These are phyloP conservation scores for Dissostichus mawsoni DNA, from an alignment of 2,113 vertebrate species.

Conservation along the genomic window DNA sequence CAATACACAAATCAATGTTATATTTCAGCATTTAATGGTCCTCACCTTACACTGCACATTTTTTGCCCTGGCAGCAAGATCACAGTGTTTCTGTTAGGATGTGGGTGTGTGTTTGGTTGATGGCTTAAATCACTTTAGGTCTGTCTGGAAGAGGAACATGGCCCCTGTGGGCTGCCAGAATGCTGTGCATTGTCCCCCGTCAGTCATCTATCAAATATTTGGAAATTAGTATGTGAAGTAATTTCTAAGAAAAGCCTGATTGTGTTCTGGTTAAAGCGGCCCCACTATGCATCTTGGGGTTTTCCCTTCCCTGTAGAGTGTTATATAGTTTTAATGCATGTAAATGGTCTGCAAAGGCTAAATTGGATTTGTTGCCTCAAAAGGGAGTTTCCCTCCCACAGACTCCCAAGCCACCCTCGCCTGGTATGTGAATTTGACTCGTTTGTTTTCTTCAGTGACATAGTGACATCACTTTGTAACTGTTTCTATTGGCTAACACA, in stretches of 20 bases:
- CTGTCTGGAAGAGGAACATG: background rate
- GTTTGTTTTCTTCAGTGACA: too few relatives aligned
- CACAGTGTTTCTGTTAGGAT: conserved; percentile 5
- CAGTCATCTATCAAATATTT: background rate
- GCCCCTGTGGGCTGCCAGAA: background rate
- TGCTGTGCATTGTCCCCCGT: background rate
- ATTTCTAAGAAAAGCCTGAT: background rate
- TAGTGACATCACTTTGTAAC: too few relatives aligned
- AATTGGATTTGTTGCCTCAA: too few relatives aligned
- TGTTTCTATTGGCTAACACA: too few relatives aligned
- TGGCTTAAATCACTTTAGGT: conserved; percentile 7
- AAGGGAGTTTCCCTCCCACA: too few relatives aligned
- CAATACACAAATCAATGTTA: conserved; percentile 22
- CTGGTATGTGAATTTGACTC: too few relatives aligned
- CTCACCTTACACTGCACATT: conserved; percentile 49
- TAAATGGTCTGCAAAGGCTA: too few relatives aligned
- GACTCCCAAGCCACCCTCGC: too few relatives aligned
- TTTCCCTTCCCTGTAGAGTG: too few relatives aligned
- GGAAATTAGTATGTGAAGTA: background rate
- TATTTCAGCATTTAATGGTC: conserved; percentile 52
- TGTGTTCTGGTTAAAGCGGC: background rate
- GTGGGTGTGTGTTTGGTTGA: background rate
- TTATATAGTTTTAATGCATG: too few relatives aligned
- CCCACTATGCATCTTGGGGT: too few relatives aligned
- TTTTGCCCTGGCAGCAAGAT: conserved; percentile 40